These are phyloP conservation scores for Pseudomugil tenellus DNA, from an alignment of 2,797 vertebrate species.

Conservation along the genomic window DNA sequence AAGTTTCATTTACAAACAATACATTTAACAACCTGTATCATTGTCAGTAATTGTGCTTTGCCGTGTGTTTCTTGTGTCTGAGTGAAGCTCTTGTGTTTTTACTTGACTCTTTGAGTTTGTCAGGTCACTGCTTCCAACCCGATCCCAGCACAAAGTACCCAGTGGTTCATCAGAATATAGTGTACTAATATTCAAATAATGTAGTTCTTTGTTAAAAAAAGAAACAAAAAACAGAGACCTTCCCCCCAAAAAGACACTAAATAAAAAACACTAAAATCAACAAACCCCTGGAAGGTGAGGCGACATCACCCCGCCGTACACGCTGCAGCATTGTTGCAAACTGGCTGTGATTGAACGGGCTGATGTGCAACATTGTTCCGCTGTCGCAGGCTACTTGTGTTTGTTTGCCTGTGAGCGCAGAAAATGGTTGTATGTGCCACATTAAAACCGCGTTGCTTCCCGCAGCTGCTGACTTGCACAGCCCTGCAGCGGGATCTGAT, in stretches of 20 bases:
- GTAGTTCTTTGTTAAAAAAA: background rate
- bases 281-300: conserved; percentile 35
- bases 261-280: background rate
- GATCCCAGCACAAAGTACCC: conserved; percentile 17
- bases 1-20: conserved; percentile 1
- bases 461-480: conserved; percentile 47
- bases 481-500: conserved; percentile 33
- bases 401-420: conserved; percentile 34
- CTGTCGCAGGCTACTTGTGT: conserved; percentile 16
- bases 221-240: background rate
- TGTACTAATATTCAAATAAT: background rate
- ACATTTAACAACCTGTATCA: conserved; percentile 26
- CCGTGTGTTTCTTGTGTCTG: conserved; percentile 3
- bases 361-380: conserved; percentile 19
- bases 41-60: background rate
- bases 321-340: conserved; percentile 42
- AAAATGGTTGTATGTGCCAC: conserved; percentile 23
- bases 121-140: conserved; percentile 26
- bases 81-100: conserved; percentile 25
- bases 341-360: conserved; percentile 45
- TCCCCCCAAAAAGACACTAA: background rate
- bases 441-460: conserved; percentile 1
- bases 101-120: conserved; percentile 43
- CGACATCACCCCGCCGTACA: conserved; percentile 40
- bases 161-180: background rate